Base-by-base conservation (phyloP, 2,888 invertebrate genomes). In the Bibio marci region DNA sequence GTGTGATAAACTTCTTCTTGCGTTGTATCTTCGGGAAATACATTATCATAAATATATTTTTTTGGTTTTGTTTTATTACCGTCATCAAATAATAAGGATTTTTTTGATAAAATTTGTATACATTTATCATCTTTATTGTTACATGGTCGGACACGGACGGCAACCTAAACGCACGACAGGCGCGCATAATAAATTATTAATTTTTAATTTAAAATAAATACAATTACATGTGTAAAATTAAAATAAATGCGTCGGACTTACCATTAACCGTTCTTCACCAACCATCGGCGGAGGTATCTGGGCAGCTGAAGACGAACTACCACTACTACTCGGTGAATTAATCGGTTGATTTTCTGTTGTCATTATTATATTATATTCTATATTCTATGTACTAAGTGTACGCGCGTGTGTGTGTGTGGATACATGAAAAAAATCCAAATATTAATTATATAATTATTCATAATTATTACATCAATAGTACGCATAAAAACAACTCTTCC, bases 1-100 rank as follows among this genome's bases (percentile, higher is more conserved):
- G 76, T 73, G 43, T 78, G 76, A 61, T 94, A 95, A 1, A 95
- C 88, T 37, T 81, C 75, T 53, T 80, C 80, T 71, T 91, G 91
- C 1, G 80, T 75, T 17, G 87, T 77, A 45, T 77, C 73, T 55
- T 90, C 90, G 37, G 80, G 82, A 55, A 94, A 91, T 8, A 87
- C 87, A 38, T 77, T 70, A 57, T 95, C 94, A 58, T 88, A 95
- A 3, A 80, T 72, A 60, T 88, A 92, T 55, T 87, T 81, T 46
- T 83, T 76, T 45, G 91, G 87, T 15, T 73, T 68, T 38, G 66
- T 64, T 41, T 74, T 74, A 17, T 68, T 65, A 41, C 64, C 62
- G 41, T 64, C 64, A 41, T 64, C 63, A 38, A 58, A 63, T 1
- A 59, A 49, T 12, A 63, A 44, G 1, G 63, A 57, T 35, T 57